Percentiles rank a stretch among this genome's conserved stretches.
Conservation (phyloP, 2,113 vertebrate species). For the Saguinus midas region DNA sequence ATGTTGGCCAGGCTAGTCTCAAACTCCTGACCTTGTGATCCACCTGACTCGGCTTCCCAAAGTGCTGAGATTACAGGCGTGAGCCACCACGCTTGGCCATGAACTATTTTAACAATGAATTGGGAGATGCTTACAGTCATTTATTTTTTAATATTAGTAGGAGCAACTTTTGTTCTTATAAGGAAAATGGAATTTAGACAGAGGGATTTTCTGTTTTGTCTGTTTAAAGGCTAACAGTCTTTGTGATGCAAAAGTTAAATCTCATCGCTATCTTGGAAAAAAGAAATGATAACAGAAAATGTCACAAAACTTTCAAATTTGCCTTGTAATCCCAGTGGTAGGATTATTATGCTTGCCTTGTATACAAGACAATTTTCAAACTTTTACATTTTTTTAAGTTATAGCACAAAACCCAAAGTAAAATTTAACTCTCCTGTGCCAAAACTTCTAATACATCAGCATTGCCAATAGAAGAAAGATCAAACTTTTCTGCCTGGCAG, state of each 20-base stretch:
- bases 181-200: neutral
- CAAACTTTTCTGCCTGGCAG: neutral
- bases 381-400: neutral
- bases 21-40: too few relatives aligned
- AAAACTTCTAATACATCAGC: neutral
- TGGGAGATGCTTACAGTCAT: neutral
- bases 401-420: neutral
- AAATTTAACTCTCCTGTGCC: neutral
- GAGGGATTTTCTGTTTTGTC: neutral
- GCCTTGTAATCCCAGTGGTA: neutral
- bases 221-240: neutral
- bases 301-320: neutral
- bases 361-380: neutral
- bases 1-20: too few relatives aligned
- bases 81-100: too few relatives aligned
- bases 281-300: neutral
- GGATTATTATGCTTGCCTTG: neutral
- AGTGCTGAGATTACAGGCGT: too few relatives aligned
- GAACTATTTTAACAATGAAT: constrained; percentile 8
- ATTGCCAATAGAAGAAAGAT: neutral
- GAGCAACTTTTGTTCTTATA: neutral
- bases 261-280: neutral
- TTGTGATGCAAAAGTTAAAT: neutral
- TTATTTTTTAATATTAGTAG: neutral
- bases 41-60: too few relatives aligned